phyloP scores from a whole-genome alignment of 2,797 vertebrate genomes.

The Acridotheres tristis region DNA sequence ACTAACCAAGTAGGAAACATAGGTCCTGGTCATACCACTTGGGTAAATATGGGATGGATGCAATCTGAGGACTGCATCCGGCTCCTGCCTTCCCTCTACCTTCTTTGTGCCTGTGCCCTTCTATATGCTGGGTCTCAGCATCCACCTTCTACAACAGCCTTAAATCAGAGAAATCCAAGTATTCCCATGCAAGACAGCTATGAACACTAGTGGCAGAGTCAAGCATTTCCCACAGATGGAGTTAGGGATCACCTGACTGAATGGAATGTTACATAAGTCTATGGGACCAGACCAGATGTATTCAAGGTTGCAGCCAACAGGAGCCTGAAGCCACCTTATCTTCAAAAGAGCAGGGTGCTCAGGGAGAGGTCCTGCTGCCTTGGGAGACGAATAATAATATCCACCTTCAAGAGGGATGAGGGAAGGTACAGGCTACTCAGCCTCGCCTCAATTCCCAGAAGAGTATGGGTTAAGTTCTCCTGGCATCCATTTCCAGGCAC shows the following conservation, averaged over 20 bases:
- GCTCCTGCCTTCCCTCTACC: not conserved
- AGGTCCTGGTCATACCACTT: not conserved
- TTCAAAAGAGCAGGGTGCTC: not conserved
- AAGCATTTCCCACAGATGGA: not conserved
- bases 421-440: not conserved
- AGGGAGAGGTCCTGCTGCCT: not conserved
- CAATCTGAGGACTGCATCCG: not conserved
- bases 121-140: not conserved
- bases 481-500: not conserved
- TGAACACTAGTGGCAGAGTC: not conserved
- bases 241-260: not conserved
- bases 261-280: not conserved
- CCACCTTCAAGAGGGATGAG: not conserved
- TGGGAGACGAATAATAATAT: not conserved
- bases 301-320: not conserved
- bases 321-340: not conserved
- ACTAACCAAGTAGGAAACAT: not conserved
- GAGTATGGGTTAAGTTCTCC: not conserved
- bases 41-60: not conserved
- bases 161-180: not conserved
- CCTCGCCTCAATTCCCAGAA: not conserved
- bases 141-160: not conserved
- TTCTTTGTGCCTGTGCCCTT: not conserved
- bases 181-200: not conserved
- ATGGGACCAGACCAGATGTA: not conserved